Evolutionary conservation across 2,888 invertebrate genomes (phyloP).

Genomic region (Mystacides longicornis): DNA sequence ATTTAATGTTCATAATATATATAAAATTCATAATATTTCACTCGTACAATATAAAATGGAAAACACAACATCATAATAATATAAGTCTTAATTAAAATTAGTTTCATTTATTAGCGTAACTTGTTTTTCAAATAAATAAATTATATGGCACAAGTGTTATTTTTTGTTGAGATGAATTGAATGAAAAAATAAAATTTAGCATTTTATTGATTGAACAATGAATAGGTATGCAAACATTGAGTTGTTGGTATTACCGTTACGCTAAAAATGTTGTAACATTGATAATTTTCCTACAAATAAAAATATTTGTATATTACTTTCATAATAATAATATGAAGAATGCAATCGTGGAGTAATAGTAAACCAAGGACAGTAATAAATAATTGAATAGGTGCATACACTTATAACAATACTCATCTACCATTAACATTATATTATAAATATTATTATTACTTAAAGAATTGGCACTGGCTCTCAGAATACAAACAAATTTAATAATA

Average conservation of each 20-base stretch:
- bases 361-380: conserved; percentile 23
- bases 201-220: no score
- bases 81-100: conserved; percentile 23
- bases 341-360: no score
- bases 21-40: conserved; percentile 23
- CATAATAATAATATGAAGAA: no score
- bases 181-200: no score
- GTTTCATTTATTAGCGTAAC: neutral
- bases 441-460: conserved; percentile 30
- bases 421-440: neutral
- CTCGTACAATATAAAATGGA: conserved; percentile 19
- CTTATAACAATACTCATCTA: conserved; percentile 31
- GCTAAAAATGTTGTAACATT: no score
- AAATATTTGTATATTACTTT: no score
- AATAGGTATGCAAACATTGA: no score
- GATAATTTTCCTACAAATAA: no score
- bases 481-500: conserved; percentile 22
- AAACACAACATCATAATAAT: conserved; percentile 24
- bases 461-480: conserved; percentile 41
- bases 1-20: conserved; percentile 12
- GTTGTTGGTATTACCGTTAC: no score
- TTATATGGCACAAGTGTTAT: no score
- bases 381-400: conserved; percentile 48
- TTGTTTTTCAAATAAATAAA: no score
- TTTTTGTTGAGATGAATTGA: no score